A percentile compares a stretch with the other conserved stretches of the same genome.
Conservation (phyloP, 2,113 vertebrate species). For the Cheilinus undulatus region DNA sequence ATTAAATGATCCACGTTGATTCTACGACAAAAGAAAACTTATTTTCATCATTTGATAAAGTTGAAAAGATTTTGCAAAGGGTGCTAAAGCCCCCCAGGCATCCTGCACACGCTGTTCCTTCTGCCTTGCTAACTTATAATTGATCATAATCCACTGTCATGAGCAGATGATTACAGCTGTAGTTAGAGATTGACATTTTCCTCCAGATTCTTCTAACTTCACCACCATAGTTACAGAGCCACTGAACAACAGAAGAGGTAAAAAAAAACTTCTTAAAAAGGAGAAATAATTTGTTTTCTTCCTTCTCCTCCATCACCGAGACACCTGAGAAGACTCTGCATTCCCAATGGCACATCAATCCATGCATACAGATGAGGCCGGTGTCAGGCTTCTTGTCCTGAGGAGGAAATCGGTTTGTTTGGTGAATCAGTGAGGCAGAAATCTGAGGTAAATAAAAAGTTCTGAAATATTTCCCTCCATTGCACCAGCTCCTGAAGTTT, state of each 20-base stretch:
- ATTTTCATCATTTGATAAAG: slow-evolving; percentile 39
- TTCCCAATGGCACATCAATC: slow-evolving; percentile 29
- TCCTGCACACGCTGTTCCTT: slow-evolving; percentile 52
- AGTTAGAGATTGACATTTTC: slow-evolving; percentile 41
- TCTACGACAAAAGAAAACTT: slow-evolving; percentile 34
- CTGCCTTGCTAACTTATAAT: slow-evolving; percentile 52
- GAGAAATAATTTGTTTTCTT: slow-evolving; percentile 53
- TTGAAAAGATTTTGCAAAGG: slow-evolving; percentile 33
- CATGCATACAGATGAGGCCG: slow-evolving; percentile 48
- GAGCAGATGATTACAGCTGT: slow-evolving; percentile 53
- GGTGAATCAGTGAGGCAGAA: slow-evolving; percentile 18
- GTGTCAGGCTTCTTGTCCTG: slow-evolving; percentile 15
- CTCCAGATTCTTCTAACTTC: slow-evolving; percentile 13
- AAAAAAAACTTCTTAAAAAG: slow-evolving; percentile 5
- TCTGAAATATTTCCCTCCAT: background rate
- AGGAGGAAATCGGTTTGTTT: slow-evolving; percentile 41
- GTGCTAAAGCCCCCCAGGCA: slow-evolving; percentile 35
- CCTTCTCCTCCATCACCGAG: slow-evolving; percentile 42
- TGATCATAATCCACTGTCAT: slow-evolving; percentile 35
- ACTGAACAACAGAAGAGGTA: slow-evolving; percentile 17
- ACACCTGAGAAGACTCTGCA: slow-evolving; percentile 42
- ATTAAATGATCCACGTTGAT: slow-evolving; percentile 39
- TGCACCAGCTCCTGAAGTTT: background rate
- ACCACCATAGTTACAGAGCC: slow-evolving; percentile 48
- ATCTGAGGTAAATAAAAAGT: slow-evolving; percentile 5